Evolutionary conservation across 2,113 vertebrate species (phyloP), one percentile per base, ranked within the genome.

Genomic region (Prunella fulvescens): DNA sequence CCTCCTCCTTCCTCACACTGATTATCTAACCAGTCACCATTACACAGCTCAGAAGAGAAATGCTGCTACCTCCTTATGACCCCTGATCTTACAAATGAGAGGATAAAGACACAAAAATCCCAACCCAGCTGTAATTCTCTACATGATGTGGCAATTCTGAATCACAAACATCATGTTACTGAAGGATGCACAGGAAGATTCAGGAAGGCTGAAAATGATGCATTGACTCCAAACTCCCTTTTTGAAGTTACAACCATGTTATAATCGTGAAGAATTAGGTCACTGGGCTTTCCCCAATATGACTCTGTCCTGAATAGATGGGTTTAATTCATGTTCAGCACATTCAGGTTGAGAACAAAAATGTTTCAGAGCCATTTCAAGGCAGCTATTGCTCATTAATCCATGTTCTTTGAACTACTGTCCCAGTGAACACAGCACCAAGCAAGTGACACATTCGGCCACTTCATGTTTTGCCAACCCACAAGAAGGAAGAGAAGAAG

Each of bases 11-110:
- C 69, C 91, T 91, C 81, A n/a, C 37, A 26, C 1, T 89, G 88
- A 95, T 95, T 89, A 85, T 29, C 91, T 95, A 95, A 95, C 90
- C 96, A 94, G 88, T 23, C 85, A 86, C 33, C 67, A 81, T 33
- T 11, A 15, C 69, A 61, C 54, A 82, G 57, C 62, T 65, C 23
- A 2, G 35, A 62, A 53, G 28, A 92, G 18, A 95, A 85, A 57
- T 40, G n/a, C 14, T 9, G 74, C 67, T 51, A 56, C 94, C 35
- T 86, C 60, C 60, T 51, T 10, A 8, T 44, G 50, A 88, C 60
- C 71, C n/a, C 64, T 13, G 2, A 48, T 64, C 71, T 60, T 80
- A 39, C 1, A 77, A 69, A 66, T 2, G 19, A 4, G 11, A 24
- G 39, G 22, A 48, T 23, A 89, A 74, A 25, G 44, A 76, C 70